A percentile compares a stretch with the other conserved stretches of the same genome.
These are phyloP conservation scores for Micrastur ruficollis DNA, from an alignment of 2,797 vertebrate genomes.

Conservation along the genomic window DNA sequence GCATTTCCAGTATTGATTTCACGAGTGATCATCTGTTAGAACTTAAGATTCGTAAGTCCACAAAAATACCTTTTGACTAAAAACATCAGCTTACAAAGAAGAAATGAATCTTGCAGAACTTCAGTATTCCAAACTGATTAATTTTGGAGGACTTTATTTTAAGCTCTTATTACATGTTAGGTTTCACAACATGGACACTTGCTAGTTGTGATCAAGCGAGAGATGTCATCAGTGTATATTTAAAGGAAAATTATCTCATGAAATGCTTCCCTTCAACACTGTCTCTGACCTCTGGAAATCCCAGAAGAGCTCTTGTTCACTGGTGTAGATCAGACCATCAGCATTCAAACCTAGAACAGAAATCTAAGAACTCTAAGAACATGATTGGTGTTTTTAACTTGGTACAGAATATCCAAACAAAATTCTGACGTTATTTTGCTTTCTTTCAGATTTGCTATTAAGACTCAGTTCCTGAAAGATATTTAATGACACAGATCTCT, in stretches of 20 bases:
- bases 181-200: not conserved
- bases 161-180: not conserved
- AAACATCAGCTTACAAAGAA: not conserved
- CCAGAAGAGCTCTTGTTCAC: not conserved
- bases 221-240: not conserved
- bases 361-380: not conserved
- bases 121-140: not conserved
- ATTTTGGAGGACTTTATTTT: not conserved
- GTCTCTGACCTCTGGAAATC: not conserved
- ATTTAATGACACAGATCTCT: not conserved
- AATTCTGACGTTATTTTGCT: not conserved
- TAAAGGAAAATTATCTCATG: not conserved
- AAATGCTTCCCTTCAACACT: not conserved
- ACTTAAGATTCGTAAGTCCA: not conserved
- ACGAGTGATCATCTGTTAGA: not conserved
- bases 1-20: not conserved
- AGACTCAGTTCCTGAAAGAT: not conserved
- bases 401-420: not conserved
- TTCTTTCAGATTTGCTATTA: not conserved
- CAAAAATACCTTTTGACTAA: not conserved
- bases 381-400: not conserved
- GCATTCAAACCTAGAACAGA: not conserved
- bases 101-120: not conserved
- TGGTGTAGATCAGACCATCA: not conserved
- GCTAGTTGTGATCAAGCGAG: not conserved